phyloP scores from a whole-genome alignment of 2,888 invertebrate species.

The Thereva unica region DNA sequence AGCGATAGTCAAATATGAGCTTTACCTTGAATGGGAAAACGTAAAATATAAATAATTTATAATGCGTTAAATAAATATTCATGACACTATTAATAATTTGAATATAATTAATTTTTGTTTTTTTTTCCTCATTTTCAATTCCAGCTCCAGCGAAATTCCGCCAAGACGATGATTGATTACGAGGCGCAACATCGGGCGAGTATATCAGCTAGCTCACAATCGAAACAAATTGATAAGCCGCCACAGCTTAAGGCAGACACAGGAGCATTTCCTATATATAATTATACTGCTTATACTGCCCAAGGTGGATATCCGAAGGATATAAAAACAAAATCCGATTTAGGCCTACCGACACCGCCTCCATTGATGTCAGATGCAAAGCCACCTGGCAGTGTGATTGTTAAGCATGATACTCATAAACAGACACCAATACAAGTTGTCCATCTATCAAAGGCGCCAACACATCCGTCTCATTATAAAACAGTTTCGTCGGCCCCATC shows the following conservation, averaged over 20 bases:
- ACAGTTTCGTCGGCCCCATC: conserved; percentile 52
- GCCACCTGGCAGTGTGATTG: conserved; percentile 66
- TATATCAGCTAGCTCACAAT: conserved; percentile 29
- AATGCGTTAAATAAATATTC: not conserved
- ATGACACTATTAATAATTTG: not conserved
- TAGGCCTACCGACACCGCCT: conserved; percentile 65
- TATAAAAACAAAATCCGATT: conserved; percentile 39
- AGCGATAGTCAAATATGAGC: too few species aligned
- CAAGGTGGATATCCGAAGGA: conserved; percentile 39
- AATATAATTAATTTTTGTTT: not conserved
- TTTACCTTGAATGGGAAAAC: too few species aligned
- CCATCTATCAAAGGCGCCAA: conserved; percentile 36
- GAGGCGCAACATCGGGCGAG: conserved; percentile 36
- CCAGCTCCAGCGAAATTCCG: conserved; percentile 38
- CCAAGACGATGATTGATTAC: conserved; percentile 39
- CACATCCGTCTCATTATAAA: conserved; percentile 38
- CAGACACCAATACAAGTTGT: conserved; percentile 46
- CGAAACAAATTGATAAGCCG: conserved; percentile 44
- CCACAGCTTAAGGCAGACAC: conserved; percentile 63
- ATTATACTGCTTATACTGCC: conserved; percentile 57
- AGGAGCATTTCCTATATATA: conserved; percentile 66
- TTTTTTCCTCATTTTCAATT: conserved; percentile 12
- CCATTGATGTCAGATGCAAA: conserved; percentile 71
- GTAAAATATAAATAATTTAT: too few species aligned
- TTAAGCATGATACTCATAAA: conserved; percentile 65